Evolutionary conservation across 2,797 vertebrate genomes (phyloP), one percentile per base, ranked within the genome.

Genomic region (Taeniopygia guttata): DNA sequence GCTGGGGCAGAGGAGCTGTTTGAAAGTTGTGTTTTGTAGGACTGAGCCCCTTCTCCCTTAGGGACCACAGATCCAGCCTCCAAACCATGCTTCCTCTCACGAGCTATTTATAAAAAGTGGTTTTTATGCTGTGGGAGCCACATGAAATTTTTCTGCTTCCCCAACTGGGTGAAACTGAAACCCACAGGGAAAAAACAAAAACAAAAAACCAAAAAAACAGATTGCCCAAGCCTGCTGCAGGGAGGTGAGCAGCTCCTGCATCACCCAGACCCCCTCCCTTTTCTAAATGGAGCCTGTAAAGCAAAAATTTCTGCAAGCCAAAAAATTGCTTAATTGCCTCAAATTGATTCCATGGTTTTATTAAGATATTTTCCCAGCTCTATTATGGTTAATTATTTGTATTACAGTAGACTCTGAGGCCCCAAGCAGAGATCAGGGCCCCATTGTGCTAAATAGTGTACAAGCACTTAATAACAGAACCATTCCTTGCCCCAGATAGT

Each of bases 351-450:
- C 73, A 56, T 94, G 89, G 91, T 91, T 96, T 96, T 95, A 94
- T 95, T 86, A 93, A 94, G 93, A 96, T 93, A 93, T 95, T 96
- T 96, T 90, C 94, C 94, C 95, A 95, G 95, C 83, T 95, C 95
- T 73, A 93, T 96, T 94, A 92, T 92, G 87, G 94, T 96, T 96
- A 96, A 96, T 95, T 93, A 94, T 96, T 96, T 96, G 89, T 96
- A 92, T 93, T 95, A 91, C 89, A 64, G 94, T 59, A 94, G 95
- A 94, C 92, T 95, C 62, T 6, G 84, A 94, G 91, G 94, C 96
- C 94, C 94, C 94, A 84, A 96, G 94, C 92, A 94, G 89, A 94
- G 95, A 94, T 92, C 91, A 92, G 94, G 91, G 89, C 87, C 77
- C 59, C 91, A 93, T 93, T 96, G 89, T 93, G 73, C 67, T 96